Percentiles rank a stretch among this genome's conserved stretches.
phyloP scores from a whole-genome alignment of 2,113 vertebrate genomes.

The Desmodus rotundus region DNA sequence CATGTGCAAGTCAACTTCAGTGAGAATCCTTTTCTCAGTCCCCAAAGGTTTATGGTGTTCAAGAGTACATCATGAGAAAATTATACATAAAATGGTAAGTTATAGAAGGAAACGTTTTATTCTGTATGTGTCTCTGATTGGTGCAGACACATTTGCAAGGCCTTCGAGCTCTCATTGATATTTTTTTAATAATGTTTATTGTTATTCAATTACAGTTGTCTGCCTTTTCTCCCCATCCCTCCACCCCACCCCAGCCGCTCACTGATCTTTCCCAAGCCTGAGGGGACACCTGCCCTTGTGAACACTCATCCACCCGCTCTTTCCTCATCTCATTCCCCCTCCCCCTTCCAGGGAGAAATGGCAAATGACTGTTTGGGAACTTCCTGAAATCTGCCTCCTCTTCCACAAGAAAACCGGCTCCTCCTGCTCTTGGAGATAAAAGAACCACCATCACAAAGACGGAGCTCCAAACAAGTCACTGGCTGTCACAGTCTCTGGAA shows the following conservation, averaged over 20 bases:
- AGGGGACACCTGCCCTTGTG: not conserved
- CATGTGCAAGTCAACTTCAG: not conserved
- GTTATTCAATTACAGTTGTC: no score
- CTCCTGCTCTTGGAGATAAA: not conserved
- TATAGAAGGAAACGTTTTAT: not conserved
- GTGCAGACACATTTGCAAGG: not conserved
- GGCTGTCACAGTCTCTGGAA: not conserved
- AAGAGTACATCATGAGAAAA: not conserved
- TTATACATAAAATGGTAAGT: not conserved
- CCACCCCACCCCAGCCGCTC: no score
- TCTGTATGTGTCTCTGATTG: not conserved
- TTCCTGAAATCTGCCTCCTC: constrained; percentile 45
- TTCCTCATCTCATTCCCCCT: constrained; percentile 45
- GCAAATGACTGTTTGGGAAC: constrained; percentile 46
- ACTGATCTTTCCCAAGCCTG: not conserved
- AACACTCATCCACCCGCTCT: not conserved
- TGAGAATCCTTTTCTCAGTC: not conserved
- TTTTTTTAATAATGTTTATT: no score
- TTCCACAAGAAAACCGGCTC: constrained; percentile 28
- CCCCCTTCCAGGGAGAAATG: not conserved
- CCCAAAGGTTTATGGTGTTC: not conserved
- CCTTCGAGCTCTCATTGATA: not conserved
- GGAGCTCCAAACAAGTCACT: not conserved
- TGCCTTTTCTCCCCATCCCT: no score
- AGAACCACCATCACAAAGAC: not conserved